A percentile compares a stretch with the other conserved stretches of the same genome.
Conservation (phyloP, 2,888 invertebrate species). For the Endomychus coccineus region DNA sequence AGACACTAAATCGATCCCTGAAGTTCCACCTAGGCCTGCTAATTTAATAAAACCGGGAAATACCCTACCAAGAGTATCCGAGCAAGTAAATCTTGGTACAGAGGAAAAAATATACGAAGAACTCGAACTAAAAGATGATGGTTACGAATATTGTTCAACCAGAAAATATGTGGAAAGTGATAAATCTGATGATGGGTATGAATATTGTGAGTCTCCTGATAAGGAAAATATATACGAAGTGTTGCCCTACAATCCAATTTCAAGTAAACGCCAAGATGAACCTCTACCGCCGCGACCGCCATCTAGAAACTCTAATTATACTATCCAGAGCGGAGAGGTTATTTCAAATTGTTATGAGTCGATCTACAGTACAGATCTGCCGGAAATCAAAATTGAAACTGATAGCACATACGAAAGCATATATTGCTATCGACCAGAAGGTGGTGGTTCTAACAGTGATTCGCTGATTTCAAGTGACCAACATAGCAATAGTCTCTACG, state of each 20-base stretch:
- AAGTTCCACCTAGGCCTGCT: conserved; percentile 19
- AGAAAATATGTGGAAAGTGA: conserved; percentile 2
- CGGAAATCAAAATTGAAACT: conserved; percentile 7
- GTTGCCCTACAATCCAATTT: conserved; percentile 35
- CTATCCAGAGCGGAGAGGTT: conserved; percentile 51
- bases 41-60: conserved; percentile 10
- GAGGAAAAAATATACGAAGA: conserved; percentile 32
- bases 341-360: conserved; percentile 56
- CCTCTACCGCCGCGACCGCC: conserved; percentile 46
- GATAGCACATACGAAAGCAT: conserved; percentile 29
- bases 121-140: conserved; percentile 17
- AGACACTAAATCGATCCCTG: conserved; percentile 12
- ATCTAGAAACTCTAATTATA: conserved; percentile 55
- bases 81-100: conserved; percentile 1
- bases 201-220: conserved; percentile 44
- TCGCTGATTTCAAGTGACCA: conserved; percentile 54
- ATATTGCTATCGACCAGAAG: conserved; percentile 28
- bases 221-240: conserved; percentile 51
- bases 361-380: conserved; percentile 29
- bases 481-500: conserved; percentile 56
- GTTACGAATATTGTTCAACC: conserved; percentile 17
- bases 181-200: conserved; percentile 41
- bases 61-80: conserved; percentile 14
- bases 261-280: conserved; percentile 45
- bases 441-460: conserved; percentile 7